Evolutionary conservation across 1,140 invertebrate species (phyloP).

Genomic region (Cydia pomonella): DNA sequence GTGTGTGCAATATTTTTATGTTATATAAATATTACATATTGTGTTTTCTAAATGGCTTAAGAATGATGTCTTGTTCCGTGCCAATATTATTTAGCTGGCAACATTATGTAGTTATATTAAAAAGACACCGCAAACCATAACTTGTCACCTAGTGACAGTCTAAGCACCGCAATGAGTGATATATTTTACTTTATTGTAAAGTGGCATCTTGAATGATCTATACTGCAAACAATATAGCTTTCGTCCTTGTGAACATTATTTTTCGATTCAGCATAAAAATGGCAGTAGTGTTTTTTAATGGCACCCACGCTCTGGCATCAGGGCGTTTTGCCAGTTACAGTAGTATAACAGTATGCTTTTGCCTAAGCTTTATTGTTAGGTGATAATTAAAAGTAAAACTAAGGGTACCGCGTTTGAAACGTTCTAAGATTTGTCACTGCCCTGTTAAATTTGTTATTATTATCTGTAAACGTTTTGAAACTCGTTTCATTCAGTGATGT

Average conservation of each 20-base stretch:
- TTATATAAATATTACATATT: conserved; percentile 32
- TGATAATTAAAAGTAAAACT: conserved; percentile 11
- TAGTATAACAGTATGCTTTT: conserved; percentile 25
- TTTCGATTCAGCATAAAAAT: conserved; percentile 30
- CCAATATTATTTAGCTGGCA: conserved; percentile 41
- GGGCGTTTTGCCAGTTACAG: conserved; percentile 9
- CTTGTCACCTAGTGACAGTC: neutral
- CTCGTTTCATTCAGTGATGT: neutral
- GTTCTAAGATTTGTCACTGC: conserved; percentile 27
- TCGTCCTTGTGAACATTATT: neutral
- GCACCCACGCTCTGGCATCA: neutral
- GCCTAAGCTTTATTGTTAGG: conserved; percentile 28
- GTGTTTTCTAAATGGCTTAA: conserved; percentile 34
- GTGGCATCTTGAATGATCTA: neutral
- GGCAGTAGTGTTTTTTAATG: conserved; percentile 36
- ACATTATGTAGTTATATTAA: conserved; percentile 25
- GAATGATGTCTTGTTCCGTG: conserved; percentile 52
- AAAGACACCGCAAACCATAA: neutral
- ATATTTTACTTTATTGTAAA: neutral
- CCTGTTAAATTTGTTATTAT: conserved; percentile 29
- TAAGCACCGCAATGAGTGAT: neutral
- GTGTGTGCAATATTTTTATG: too few relatives aligned
- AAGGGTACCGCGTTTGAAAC: conserved; percentile 25
- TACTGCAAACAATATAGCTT: neutral
- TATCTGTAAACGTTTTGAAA: conserved; percentile 15